phyloP scores from a whole-genome alignment of 2,888 invertebrate species.

The Nephrotoma appendiculata region DNA sequence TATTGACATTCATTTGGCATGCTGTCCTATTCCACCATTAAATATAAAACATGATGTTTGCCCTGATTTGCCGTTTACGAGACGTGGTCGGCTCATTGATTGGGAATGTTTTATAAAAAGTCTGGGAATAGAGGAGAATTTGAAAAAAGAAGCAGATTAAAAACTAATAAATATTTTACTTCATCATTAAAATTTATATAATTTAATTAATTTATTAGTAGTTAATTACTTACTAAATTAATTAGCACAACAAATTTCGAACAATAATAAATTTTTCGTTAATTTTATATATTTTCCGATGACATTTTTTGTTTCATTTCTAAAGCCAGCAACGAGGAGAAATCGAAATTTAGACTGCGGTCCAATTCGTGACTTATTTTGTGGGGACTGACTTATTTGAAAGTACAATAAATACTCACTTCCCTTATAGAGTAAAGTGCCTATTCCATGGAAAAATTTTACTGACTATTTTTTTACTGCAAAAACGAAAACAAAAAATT shows the following conservation, averaged over 20 bases:
- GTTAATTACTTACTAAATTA: neutral
- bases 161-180: neutral
- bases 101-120: constrained; percentile 26
- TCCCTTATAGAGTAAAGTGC: no score
- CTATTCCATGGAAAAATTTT: no score
- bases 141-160: constrained; percentile 15
- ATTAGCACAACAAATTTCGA: neutral
- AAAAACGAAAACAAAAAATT: no score
- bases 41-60: constrained; percentile 32
- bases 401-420: no score
- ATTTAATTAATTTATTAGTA: neutral
- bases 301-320: no score
- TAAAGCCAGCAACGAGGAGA: no score
- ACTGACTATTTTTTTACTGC: no score
- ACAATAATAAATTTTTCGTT: neutral
- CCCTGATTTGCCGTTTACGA: constrained; percentile 26
- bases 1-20: constrained; percentile 47
- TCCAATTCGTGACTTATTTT: no score
- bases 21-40: constrained; percentile 34
- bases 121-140: constrained; percentile 25
- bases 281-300: neutral
- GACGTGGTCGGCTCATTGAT: constrained; percentile 26
- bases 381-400: no score
- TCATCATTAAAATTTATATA: neutral
- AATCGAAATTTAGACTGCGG: no score